Percentiles rank a stretch among this genome's conserved stretches.
Conservation (phyloP, 2,888 invertebrate species). For the Acronicta psi region DNA sequence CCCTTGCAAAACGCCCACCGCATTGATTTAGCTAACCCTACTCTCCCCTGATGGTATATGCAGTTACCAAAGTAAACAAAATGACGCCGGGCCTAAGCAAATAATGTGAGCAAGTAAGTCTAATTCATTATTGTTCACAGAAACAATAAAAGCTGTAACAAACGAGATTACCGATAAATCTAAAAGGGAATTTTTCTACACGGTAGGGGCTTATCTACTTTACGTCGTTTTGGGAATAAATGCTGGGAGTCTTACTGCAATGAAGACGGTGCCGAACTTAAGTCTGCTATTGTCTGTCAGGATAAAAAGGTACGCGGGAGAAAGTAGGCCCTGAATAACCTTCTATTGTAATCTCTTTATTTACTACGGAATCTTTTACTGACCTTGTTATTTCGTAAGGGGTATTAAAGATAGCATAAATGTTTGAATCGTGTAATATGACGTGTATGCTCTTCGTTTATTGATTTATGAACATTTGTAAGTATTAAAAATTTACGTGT, state of each 20-base stretch:
- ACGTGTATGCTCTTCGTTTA: constrained; percentile 1
- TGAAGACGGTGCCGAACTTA: constrained; percentile 77
- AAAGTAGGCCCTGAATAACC: constrained; percentile 66
- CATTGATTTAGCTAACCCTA: constrained; percentile 80
- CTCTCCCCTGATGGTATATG: constrained; percentile 74
- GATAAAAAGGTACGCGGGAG: constrained; percentile 78
- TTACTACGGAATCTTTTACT: constrained; percentile 71
- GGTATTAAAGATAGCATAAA: constrained; percentile 40
- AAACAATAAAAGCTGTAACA: constrained; percentile 83
- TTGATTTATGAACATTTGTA: too few relatives aligned
- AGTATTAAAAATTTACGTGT: too few relatives aligned
- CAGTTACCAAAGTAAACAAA: constrained; percentile 80
- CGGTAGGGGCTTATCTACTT: constrained; percentile 79
- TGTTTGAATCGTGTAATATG: constrained; percentile 21
- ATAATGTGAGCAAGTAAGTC: constrained; percentile 76
- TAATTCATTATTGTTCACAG: constrained; percentile 81
- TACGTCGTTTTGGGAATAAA: constrained; percentile 82
- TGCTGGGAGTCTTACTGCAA: constrained; percentile 76
- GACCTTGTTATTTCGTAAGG: constrained; percentile 71
- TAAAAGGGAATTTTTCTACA: constrained; percentile 81
- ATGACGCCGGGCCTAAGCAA: constrained; percentile 78
- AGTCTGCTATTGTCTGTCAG: constrained; percentile 81
- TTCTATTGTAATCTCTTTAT: constrained; percentile 77
- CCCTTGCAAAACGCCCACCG: constrained; percentile 77
- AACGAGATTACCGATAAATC: constrained; percentile 83